Percentiles rank a stretch among this genome's conserved stretches.
phyloP scores from a whole-genome alignment of 2,888 invertebrate genomes.

The Pterobdella sp. region DNA sequence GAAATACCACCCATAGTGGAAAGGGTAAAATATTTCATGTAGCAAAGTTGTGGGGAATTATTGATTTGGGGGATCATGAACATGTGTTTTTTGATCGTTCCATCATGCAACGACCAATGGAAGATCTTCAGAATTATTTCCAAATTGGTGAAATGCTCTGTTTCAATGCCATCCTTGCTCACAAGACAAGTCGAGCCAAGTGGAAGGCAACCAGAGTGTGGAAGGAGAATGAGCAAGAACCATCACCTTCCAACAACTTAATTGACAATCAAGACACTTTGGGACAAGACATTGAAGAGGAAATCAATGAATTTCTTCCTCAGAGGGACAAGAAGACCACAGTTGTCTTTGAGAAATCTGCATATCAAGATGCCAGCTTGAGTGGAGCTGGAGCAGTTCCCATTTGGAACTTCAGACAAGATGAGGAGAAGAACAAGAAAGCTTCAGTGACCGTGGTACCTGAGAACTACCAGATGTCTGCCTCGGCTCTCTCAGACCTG shows the following conservation, averaged over 20 bases:
- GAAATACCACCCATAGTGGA: constrained; percentile 42
- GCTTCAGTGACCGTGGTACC: constrained; percentile 46
- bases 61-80: constrained; percentile 52
- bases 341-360: constrained; percentile 43
- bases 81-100: constrained; percentile 52
- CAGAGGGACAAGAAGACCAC: constrained; percentile 43
- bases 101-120: constrained; percentile 46
- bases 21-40: constrained; percentile 51
- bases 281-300: constrained; percentile 45
- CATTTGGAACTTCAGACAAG: constrained; percentile 46
- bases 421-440: constrained; percentile 28
- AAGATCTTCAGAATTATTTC: constrained; percentile 49
- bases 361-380: constrained; percentile 45
- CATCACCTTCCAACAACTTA: constrained; percentile 39
- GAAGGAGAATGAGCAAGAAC: constrained; percentile 48
- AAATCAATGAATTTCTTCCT: constrained; percentile 43
- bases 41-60: constrained; percentile 52
- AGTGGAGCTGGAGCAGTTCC: constrained; percentile 49
- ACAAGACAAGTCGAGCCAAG: constrained; percentile 50
- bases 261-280: constrained; percentile 35
- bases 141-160: constrained; percentile 48
- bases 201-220: constrained; percentile 51
- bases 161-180: constrained; percentile 51
- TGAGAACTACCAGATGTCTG: constrained; percentile 48
- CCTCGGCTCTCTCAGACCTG: constrained; percentile 45